Conservation (phyloP, 2,113 vertebrate genomes). For the Sapayoa aenigma region DNA sequence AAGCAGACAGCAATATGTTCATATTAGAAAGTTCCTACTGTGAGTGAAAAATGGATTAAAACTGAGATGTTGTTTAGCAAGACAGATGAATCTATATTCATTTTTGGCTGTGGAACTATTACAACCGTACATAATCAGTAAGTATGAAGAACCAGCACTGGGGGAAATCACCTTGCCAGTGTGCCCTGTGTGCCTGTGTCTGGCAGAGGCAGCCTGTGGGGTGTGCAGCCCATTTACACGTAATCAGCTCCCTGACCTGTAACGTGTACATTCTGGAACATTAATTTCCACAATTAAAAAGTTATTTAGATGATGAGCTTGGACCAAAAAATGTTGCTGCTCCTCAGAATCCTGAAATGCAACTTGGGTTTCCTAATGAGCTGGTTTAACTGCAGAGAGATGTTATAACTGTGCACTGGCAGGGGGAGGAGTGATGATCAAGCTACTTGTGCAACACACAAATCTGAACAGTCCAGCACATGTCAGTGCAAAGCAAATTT, state of each 20-base stretch:
- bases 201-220: background rate
- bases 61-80: slow-evolving; percentile 42
- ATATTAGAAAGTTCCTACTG: slow-evolving; percentile 18
- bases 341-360: background rate
- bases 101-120: slow-evolving; percentile 12
- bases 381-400: background rate
- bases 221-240: background rate
- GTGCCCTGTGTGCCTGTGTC: background rate
- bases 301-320: slow-evolving; percentile 29
- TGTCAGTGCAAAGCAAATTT: slow-evolving; percentile 29
- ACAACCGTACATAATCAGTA: background rate
- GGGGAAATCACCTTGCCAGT: background rate
- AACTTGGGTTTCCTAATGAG: slow-evolving; percentile 32
- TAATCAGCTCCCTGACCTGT: slow-evolving; percentile 41
- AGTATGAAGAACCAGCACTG: background rate
- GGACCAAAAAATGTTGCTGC: background rate
- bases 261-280: slow-evolving; percentile 39
- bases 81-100: slow-evolving; percentile 21
- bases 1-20: slow-evolving; percentile 24
- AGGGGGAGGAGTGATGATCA: background rate
- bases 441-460: background rate
- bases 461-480: background rate
- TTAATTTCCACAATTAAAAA: slow-evolving; percentile 49
- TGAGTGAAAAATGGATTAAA: slow-evolving; percentile 55
- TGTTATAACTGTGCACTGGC: background rate